Evolutionary conservation across 2,888 invertebrate genomes (phyloP), one percentile per base, ranked within the genome.

Genomic region (Epistrophella euchroma): DNA sequence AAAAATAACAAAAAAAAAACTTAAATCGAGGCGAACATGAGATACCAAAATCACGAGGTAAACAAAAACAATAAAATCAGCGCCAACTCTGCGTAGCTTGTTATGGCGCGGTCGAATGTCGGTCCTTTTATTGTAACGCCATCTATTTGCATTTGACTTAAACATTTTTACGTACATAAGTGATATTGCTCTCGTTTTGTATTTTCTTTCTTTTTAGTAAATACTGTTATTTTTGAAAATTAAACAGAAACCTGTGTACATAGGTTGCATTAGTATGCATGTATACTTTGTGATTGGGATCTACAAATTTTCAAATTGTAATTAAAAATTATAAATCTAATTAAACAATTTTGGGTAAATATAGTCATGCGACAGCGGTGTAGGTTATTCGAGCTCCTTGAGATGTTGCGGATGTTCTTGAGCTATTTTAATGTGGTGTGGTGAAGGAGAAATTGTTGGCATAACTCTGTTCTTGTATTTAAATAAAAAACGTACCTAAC

Each of bases 301-400:
- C 37, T 50, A 52, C n/a, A 22, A 13, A 56, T 55, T 73, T 62
- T 55, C 47, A 70, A 78, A 77, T 74, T 58, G 74, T 79, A 84
- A 84, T 84, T 84, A 84, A 84, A 60, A 79, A 71, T 70, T 62
- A 75, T 58, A 71, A 78, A 71, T 75, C 79, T 58, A 79, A 75
- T 75, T 84, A 84, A 75, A 84, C 79, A 84, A 76, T 43, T 43
- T 58, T 71, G 71, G 35, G 76, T 43, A 76, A 81, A 81, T 64
- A 81, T 64, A 81, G 32, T 64, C 68, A 32, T 62, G 13, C 32
- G 19, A 13, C 22, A 13, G 11, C 22, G 56, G 45, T 75, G 43
- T 64, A 62, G 60, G 75, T 75, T 70, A 55, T 75, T 56, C 11
- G 35, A 11, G 19, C 25, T 76, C 76, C 71, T 82, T 66, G 76